phyloP scores from a whole-genome alignment of 2,888 invertebrate genomes.

The Coenonympha arcania region DNA sequence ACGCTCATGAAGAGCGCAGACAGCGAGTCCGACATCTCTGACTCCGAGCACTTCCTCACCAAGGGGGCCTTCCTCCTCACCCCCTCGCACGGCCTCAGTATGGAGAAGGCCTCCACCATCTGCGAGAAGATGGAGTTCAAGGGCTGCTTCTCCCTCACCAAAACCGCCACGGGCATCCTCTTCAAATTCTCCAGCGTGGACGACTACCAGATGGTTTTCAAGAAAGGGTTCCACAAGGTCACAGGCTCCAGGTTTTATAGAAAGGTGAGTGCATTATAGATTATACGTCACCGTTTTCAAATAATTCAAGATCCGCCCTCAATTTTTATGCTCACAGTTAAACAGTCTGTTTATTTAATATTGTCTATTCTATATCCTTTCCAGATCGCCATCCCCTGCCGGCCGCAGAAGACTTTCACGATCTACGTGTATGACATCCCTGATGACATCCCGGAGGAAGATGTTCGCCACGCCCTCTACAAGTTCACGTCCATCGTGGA shows the following conservation, averaged over 20 bases:
- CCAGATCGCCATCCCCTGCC: conserved; percentile 86
- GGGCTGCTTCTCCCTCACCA: conserved; percentile 88
- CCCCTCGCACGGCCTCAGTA: conserved; percentile 87
- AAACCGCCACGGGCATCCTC: conserved; percentile 89
- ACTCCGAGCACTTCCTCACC: conserved; percentile 83
- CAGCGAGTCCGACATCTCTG: conserved; percentile 85
- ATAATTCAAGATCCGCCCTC: no score
- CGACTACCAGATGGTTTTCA: conserved; percentile 88
- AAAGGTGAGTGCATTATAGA: conserved; percentile 77
- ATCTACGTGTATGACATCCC: conserved; percentile 88
- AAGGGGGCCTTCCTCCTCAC: conserved; percentile 89
- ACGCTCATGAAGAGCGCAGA: conserved; percentile 81
- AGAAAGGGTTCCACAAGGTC: conserved; percentile 90
- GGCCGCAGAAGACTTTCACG: conserved; percentile 90
- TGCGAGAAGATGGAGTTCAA: conserved; percentile 93
- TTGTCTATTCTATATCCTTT: no score
- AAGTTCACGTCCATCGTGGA: conserved; percentile 87
- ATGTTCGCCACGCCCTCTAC: conserved; percentile 85
- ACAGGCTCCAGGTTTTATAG: conserved; percentile 89
- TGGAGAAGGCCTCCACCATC: conserved; percentile 88
- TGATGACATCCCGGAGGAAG: conserved; percentile 88
- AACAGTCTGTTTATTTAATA: no score
- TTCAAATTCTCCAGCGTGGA: conserved; percentile 91
- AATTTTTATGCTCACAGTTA: no score
- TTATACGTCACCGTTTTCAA: no score